Evolutionary conservation across 2,113 vertebrate species (phyloP), one percentile per base, ranked within the genome.

Genomic region (Chascanopsetta lugubris): DNA sequence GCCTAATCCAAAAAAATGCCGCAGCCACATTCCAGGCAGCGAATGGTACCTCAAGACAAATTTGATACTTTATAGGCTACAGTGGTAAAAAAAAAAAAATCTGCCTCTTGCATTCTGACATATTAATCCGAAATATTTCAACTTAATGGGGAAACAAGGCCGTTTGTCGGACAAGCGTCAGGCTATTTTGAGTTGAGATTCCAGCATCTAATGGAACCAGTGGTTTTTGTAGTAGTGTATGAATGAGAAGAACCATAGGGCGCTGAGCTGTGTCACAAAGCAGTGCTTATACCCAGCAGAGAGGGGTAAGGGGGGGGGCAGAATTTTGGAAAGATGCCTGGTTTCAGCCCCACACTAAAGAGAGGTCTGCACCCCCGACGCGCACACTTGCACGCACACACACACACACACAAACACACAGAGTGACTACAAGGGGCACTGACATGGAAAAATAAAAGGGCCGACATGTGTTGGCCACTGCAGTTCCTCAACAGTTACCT

Each of bases 391-490:
- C 70, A 74, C 2, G 1, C 3, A 42, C 40, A 42, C 40, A 42
- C 40, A 43, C n/a, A 20, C n/a, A 45, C 36, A 25, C 21, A 25
- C 50, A 76, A 79, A 87, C 80, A 81, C 72, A 30, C 49, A 82
- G 72, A 51, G 57, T 71, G 55, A 76, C 77, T 75, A 86, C 86
- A 81, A 88, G 76, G 69, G 79, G 71, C 79, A 86, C 63, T 82
- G 84, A 88, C 88, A 88, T 86, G 87, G 87, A 89, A 90, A 90
- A 90, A 84, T 81, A 85, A 83, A 87, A 76, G 76, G 49, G 53
- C 62, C 75, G 83, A 81, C 85, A 86, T 82, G 83, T 85, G 60
- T 81, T 63, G 65, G 78, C 66, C 64, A 79, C 71, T 70, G 69
- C 76, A 70, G 61, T 61, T 82, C 63, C 77, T 50, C 60, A 51